Evolutionary conservation across 2,797 vertebrate species (phyloP).

Genomic region (Myripristis jacobus): DNA sequence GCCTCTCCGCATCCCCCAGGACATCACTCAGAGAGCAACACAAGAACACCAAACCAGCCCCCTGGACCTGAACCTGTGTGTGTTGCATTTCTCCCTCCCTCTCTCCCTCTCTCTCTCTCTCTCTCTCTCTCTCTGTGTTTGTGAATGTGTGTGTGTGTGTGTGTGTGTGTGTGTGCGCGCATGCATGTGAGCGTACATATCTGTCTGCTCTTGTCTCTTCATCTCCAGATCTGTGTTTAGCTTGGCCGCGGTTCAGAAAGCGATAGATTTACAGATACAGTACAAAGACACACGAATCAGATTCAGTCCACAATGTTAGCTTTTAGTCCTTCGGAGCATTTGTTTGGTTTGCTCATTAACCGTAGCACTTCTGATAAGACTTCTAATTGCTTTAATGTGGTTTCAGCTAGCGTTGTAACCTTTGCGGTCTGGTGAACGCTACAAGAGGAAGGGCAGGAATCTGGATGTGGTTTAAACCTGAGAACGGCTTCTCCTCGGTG

Average conservation of each 20-base stretch:
- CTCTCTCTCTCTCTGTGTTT: no score
- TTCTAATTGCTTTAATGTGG: constrained; percentile 78
- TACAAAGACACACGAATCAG: constrained; percentile 52
- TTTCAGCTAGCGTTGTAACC: constrained; percentile 64
- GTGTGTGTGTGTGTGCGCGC: constrained; percentile 28
- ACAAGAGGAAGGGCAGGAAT: constrained; percentile 37
- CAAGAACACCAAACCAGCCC: constrained; percentile 85
- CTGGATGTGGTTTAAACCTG: constrained; percentile 74
- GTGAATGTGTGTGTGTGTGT: constrained; percentile 19
- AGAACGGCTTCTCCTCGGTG: constrained; percentile 65
- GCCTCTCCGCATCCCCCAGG: constrained; percentile 82
- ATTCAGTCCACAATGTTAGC: constrained; percentile 71
- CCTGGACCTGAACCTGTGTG: constrained; percentile 74
- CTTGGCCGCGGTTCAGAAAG: constrained; percentile 84
- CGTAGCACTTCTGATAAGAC: constrained; percentile 77
- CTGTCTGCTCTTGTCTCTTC: constrained; percentile 75
- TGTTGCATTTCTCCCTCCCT: constrained; percentile 56
- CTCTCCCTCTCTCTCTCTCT: no score
- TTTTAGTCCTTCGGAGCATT: constrained; percentile 69
- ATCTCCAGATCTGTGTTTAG: constrained; percentile 89
- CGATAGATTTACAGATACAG: constrained; percentile 79
- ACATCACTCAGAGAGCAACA: constrained; percentile 87
- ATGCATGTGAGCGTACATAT: constrained; percentile 23
- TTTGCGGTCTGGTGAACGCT: constrained; percentile 50
- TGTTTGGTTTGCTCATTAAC: constrained; percentile 83